A percentile compares a stretch with the other conserved stretches of the same genome.
Evolutionary conservation across 2,113 vertebrate species (phyloP).

Genomic region (Poeciliopsis turrubarensis): DNA sequence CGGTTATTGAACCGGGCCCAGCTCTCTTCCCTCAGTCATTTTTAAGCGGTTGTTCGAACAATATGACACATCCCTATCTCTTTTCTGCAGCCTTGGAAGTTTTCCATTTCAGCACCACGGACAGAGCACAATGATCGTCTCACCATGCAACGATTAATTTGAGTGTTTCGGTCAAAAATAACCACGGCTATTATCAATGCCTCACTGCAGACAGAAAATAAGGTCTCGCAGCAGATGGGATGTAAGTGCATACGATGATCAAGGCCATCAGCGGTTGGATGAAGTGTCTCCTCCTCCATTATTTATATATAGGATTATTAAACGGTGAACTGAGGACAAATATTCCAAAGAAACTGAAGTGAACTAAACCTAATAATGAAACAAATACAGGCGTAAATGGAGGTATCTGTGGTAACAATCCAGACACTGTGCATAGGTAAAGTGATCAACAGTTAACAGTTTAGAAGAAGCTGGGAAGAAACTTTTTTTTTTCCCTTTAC

Average conservation of each 20-base stretch:
- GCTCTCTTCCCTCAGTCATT: conserved; percentile 13
- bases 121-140: not conserved
- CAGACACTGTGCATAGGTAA: not conserved
- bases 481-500: conserved; percentile 78
- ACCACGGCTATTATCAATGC: not conserved
- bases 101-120: conserved; percentile 45
- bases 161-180: not conserved
- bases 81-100: not conserved
- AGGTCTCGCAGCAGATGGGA: not conserved
- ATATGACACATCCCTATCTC: not conserved
- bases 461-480: conserved; percentile 15
- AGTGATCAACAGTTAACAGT: conserved; percentile 38
- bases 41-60: not conserved
- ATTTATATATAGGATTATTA: too few relatives aligned
- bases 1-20: not conserved
- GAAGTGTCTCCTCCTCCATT: not conserved
- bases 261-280: not conserved
- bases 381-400: not conserved
- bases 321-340: not conserved
- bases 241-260: not conserved
- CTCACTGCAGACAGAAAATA: not conserved
- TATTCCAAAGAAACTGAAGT: not conserved
- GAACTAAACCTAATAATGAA: not conserved
- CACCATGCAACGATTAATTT: not conserved
- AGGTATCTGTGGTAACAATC: not conserved